A percentile compares a stretch with the other conserved stretches of the same genome.
phyloP scores from a whole-genome alignment of 2,797 vertebrate species.

The Schizothorax lantsangensis region DNA sequence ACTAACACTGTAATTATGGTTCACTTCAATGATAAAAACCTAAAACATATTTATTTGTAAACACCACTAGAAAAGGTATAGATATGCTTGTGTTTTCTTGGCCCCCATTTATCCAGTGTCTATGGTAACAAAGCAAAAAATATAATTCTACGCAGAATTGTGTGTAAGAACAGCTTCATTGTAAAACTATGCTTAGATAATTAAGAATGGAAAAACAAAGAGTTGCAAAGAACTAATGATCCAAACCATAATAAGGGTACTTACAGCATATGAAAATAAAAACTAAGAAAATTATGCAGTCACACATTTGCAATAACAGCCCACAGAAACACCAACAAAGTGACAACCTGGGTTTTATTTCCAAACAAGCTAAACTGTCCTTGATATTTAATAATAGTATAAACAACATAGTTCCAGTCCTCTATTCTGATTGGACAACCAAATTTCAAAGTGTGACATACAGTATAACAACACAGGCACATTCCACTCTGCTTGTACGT shows the following conservation, averaged over 20 bases:
- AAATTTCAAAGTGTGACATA: not conserved
- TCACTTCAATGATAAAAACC: not conserved
- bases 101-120: not conserved
- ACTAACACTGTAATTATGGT: not conserved
- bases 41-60: not conserved
- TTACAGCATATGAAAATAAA: not conserved
- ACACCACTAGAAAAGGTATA: not conserved
- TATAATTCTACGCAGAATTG: not conserved
- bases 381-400: not conserved
- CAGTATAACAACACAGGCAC: not conserved
- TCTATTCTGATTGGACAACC: not conserved
- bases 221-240: not conserved
- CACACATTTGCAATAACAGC: not conserved
- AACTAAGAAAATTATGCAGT: not conserved
- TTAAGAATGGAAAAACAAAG: conserved; percentile 1
- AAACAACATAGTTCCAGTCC: not conserved
- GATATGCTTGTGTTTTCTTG: not conserved
- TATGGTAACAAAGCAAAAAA: not conserved
- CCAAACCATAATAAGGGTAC: not conserved
- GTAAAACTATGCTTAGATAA: not conserved
- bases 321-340: not conserved
- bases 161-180: not conserved
- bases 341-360: not conserved
- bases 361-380: not conserved
- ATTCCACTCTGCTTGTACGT: not conserved